Evolutionary conservation across 2,113 vertebrate species (phyloP).

Genomic region (Grammomys dolichurus): DNA sequence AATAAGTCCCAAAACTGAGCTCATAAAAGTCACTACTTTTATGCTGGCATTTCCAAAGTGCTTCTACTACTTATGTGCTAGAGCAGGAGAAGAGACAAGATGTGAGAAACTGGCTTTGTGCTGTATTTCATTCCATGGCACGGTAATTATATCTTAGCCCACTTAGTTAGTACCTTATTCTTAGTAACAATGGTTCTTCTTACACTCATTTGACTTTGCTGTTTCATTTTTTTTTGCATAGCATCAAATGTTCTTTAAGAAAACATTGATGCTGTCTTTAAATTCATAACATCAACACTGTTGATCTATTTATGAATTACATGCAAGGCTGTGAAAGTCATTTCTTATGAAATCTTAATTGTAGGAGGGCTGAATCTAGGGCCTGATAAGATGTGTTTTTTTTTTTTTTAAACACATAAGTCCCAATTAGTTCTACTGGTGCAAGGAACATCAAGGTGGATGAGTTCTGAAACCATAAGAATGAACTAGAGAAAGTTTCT

Average conservation of each 20-base stretch:
- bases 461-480: neutral
- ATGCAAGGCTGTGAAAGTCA: neutral
- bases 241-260: neutral
- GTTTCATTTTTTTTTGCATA: neutral
- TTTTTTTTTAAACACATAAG: neutral
- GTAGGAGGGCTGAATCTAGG: neutral
- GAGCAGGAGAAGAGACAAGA: neutral
- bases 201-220: neutral
- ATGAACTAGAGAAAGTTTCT: neutral
- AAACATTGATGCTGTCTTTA: neutral
- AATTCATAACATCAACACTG: neutral
- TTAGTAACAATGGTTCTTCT: neutral
- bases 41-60: neutral
- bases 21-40: neutral
- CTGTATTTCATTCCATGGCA: neutral
- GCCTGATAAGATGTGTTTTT: neutral
- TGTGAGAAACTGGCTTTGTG: neutral
- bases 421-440: neutral
- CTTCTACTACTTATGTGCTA: neutral
- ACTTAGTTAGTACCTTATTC: neutral
- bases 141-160: neutral
- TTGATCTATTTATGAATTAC: neutral
- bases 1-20: neutral
- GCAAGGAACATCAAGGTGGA: neutral
- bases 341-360: slow-evolving; percentile 23